Percentiles rank a stretch among this genome's conserved stretches.
phyloP scores from a whole-genome alignment of 2,113 vertebrate genomes.

The Mus pahari region DNA sequence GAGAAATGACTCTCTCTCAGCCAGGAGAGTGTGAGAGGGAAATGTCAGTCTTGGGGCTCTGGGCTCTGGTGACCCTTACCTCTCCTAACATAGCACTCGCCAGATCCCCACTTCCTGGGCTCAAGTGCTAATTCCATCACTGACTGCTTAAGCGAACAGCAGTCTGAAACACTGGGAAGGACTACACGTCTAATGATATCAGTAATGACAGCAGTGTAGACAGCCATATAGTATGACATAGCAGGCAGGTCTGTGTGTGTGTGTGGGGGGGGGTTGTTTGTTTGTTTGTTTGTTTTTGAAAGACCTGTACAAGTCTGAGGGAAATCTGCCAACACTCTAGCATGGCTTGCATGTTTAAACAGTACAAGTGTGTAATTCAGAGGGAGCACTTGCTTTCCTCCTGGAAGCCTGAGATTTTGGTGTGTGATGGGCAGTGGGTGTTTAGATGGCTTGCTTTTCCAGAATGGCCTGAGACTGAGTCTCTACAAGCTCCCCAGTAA shows the following conservation, averaged over 20 bases:
- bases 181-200: background rate
- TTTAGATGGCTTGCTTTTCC: background rate
- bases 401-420: background rate
- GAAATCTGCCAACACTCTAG: background rate
- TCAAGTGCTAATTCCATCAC: background rate
- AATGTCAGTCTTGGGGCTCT: background rate
- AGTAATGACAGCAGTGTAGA: background rate
- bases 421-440: too few relatives aligned
- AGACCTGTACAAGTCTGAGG: background rate
- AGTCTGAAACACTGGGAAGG: background rate
- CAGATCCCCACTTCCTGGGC: background rate
- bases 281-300: background rate
- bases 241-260: too few relatives aligned
- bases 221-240: fast-evolving
- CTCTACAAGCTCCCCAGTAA: background rate
- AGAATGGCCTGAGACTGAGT: background rate
- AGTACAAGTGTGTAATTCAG: background rate
- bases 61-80: background rate
- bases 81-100: background rate
- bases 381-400: background rate
- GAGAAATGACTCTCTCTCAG: too few relatives aligned
- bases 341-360: fast-evolving
- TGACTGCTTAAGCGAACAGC: background rate
- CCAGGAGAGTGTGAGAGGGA: background rate
- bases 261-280: background rate